phyloP scores from a whole-genome alignment of 2,888 invertebrate genomes.

The Euclidia mi region DNA sequence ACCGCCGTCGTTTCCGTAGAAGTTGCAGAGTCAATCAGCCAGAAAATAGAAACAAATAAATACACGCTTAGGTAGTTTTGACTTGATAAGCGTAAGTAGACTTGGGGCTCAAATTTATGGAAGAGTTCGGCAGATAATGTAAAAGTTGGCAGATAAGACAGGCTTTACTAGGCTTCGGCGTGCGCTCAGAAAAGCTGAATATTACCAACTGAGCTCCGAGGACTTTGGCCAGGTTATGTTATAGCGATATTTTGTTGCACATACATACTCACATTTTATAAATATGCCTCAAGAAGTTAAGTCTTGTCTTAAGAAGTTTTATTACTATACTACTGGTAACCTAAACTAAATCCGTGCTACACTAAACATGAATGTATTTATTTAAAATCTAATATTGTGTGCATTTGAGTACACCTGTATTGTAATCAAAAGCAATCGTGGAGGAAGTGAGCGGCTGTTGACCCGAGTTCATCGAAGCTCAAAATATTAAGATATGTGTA shows the following conservation, averaged over 20 bases:
- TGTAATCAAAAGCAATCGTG: not conserved
- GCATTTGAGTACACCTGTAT: not conserved
- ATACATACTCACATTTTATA: constrained; percentile 7
- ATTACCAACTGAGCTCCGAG: constrained; percentile 65
- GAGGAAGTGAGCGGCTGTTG: constrained; percentile 10
- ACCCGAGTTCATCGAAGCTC: constrained; percentile 8
- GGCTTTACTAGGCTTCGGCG: constrained; percentile 75
- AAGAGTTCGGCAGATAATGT: constrained; percentile 83
- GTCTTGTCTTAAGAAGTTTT: no score
- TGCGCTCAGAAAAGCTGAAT: constrained; percentile 71
- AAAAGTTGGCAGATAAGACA: constrained; percentile 85
- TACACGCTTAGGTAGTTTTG: constrained; percentile 86
- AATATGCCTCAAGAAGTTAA: not conserved
- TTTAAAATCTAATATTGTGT: no score
- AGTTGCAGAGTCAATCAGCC: constrained; percentile 84
- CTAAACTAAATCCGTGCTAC: no score
- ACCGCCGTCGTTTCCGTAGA: constrained; percentile 70
- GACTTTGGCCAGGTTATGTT: constrained; percentile 66
- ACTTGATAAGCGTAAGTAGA: constrained; percentile 85
- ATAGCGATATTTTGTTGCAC: constrained; percentile 62
- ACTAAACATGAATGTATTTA: no score
- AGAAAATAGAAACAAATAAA: constrained; percentile 88
- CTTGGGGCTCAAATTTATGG: constrained; percentile 82
- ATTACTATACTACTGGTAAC: no score
- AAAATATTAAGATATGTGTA: constrained; percentile 1